Percentiles rank a stretch among this genome's conserved stretches.
phyloP scores from a whole-genome alignment of 2,888 invertebrate genomes.

The Synergus itoensis region DNA sequence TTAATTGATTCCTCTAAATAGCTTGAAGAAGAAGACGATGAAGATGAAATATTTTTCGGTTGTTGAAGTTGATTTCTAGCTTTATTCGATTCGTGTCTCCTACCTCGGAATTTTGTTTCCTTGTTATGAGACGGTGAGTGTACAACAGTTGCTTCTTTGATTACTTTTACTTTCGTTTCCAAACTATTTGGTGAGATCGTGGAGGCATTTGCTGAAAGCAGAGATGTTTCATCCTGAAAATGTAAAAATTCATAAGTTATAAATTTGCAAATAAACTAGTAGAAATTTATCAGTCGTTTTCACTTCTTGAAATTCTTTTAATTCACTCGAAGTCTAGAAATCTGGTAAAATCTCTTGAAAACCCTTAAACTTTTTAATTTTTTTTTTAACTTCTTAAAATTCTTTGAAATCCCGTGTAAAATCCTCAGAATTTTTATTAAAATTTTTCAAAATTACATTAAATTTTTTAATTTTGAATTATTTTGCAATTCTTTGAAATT shows the following conservation, averaged over 20 bases:
- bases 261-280: too few species aligned
- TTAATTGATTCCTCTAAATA: neutral
- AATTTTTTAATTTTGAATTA: too few species aligned
- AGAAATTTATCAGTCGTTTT: too few species aligned
- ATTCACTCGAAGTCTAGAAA: too few species aligned
- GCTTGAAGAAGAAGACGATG: slow-evolving; percentile 16
- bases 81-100: neutral
- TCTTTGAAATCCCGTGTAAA: too few species aligned
- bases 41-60: neutral
- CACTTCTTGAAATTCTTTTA: too few species aligned
- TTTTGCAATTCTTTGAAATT: too few species aligned
- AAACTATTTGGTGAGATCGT: neutral
- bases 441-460: too few species aligned
- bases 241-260: neutral
- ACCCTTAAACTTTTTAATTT: too few species aligned
- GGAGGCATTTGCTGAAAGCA: neutral
- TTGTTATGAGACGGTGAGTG: neutral
- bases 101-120: neutral
- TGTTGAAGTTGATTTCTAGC: neutral
- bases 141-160: neutral
- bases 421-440: too few species aligned
- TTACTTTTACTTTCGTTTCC: neutral
- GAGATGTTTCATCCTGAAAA: slow-evolving; percentile 34
- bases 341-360: too few species aligned
- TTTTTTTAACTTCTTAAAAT: too few species aligned